Evolutionary conservation across 2,888 invertebrate genomes (phyloP).

Genomic region (Sinelater perroti): DNA sequence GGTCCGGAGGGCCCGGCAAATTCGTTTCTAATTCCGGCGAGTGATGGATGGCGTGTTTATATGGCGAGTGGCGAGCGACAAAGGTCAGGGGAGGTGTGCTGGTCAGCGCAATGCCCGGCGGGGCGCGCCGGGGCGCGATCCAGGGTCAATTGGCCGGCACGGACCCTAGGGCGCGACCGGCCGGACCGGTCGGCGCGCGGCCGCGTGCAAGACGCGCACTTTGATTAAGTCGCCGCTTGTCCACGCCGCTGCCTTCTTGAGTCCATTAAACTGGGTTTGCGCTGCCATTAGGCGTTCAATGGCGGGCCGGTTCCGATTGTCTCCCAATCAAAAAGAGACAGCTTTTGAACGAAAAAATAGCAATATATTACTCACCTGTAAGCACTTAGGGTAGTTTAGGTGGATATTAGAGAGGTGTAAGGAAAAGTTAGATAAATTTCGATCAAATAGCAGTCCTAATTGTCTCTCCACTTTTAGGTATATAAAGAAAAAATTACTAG

Average conservation of each 20-base stretch:
- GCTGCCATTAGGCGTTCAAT: too few species aligned
- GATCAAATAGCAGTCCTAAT: too few species aligned
- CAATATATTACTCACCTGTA: too few species aligned
- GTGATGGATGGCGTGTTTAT: slow-evolving; percentile 62
- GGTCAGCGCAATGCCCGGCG: slow-evolving; percentile 58
- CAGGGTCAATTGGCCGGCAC: slow-evolving; percentile 61
- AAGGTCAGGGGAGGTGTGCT: slow-evolving; percentile 62
- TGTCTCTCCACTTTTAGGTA: too few species aligned
- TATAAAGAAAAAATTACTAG: too few species aligned
- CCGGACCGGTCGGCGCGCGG: slow-evolving; percentile 46
- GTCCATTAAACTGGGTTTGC: slow-evolving; percentile 33
- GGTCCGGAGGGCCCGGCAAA: slow-evolving; percentile 47
- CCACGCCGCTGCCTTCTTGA: slow-evolving; percentile 41
- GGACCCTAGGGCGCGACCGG: slow-evolving; percentile 44
- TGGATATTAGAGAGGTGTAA: too few species aligned
- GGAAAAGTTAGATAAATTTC: too few species aligned
- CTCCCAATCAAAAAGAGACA: too few species aligned
- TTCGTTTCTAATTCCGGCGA: slow-evolving; percentile 56
- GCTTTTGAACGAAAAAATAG: too few species aligned
- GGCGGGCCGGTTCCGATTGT: too few species aligned
- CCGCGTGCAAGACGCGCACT: slow-evolving; percentile 42
- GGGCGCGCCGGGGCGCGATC: slow-evolving; percentile 55
- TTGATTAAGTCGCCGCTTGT: slow-evolving; percentile 52
- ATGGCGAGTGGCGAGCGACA: slow-evolving; percentile 60
- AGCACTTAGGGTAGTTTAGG: too few species aligned